Conservation (phyloP, 2,113 vertebrate genomes). For the Garra rufa region DNA sequence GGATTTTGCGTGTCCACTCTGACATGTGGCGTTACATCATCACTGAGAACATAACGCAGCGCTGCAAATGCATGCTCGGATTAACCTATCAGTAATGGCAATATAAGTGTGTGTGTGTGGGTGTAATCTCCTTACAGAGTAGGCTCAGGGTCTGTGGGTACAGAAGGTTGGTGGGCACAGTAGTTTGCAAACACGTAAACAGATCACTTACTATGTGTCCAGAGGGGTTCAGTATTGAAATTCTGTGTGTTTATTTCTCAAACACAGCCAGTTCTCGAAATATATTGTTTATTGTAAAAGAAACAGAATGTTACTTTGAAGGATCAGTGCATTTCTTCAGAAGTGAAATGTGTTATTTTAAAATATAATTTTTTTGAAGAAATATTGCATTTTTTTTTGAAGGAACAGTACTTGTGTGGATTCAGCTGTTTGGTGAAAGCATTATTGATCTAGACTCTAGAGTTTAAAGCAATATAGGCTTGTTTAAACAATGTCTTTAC, state of each 20-base stretch:
- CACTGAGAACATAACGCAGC: constrained; percentile 48
- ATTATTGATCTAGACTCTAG: neutral
- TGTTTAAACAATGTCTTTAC: neutral
- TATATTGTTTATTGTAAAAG: neutral
- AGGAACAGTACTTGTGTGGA: neutral
- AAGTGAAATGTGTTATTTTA: neutral
- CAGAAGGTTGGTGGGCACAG: constrained; percentile 8
- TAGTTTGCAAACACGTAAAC: constrained; percentile 18
- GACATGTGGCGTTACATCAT: neutral
- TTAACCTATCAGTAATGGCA: constrained; percentile 74
- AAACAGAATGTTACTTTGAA: neutral
- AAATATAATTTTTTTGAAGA: too few species aligned
- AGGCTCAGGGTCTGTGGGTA: constrained; percentile 61
- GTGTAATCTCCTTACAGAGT: constrained; percentile 70
- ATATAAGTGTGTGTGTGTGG: constrained; percentile 31
- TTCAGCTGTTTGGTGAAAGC: neutral
- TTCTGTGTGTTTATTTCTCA: neutral
- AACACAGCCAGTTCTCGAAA: neutral
- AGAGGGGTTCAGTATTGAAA: neutral
- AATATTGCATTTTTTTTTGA: neutral
- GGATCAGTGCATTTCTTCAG: neutral
- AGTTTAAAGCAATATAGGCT: neutral
- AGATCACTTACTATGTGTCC: constrained; percentile 9
- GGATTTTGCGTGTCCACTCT: neutral
- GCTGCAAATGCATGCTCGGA: constrained; percentile 66